Percentiles rank a stretch among this genome's conserved stretches.
Evolutionary conservation across 2,888 invertebrate species (phyloP).

Genomic region (Aproaerema taeniolella): DNA sequence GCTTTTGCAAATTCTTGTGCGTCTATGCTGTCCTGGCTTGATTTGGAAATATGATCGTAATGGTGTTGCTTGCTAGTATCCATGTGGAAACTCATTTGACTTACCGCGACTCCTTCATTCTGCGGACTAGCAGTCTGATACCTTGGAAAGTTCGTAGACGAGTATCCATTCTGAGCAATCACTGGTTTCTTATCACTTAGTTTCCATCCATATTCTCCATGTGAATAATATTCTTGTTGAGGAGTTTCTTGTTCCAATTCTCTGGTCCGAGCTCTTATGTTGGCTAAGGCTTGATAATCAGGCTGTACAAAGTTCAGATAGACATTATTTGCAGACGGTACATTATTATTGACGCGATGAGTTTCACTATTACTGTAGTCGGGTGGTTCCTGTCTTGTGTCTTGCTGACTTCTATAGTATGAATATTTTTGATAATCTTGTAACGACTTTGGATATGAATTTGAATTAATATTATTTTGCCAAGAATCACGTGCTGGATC

Average conservation of each 20-base stretch:
- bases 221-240: slow-evolving; percentile 52
- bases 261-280: slow-evolving; percentile 40
- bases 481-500: slow-evolving; percentile 46
- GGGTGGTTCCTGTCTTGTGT: slow-evolving; percentile 34
- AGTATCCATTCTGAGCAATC: slow-evolving; percentile 23
- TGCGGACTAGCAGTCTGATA: slow-evolving; percentile 41
- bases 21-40: slow-evolving; percentile 45
- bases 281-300: slow-evolving; percentile 45
- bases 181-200: slow-evolving; percentile 52
- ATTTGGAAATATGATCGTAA: slow-evolving; percentile 51
- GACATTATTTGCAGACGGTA: slow-evolving; percentile 57
- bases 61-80: slow-evolving; percentile 51
- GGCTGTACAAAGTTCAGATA: slow-evolving; percentile 59
- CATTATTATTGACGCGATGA: slow-evolving; percentile 48
- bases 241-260: slow-evolving; percentile 50
- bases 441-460: slow-evolving; percentile 46
- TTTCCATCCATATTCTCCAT: slow-evolving; percentile 72
- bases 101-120: slow-evolving; percentile 45
- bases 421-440: slow-evolving; percentile 53
- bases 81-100: slow-evolving; percentile 61
- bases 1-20: slow-evolving; percentile 65
- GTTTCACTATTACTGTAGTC: slow-evolving; percentile 49
- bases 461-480: slow-evolving; percentile 47
- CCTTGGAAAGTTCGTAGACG: slow-evolving; percentile 39
- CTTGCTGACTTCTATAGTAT: slow-evolving; percentile 41